phyloP scores from a whole-genome alignment of 2,113 vertebrate genomes.

The Taxidea taxus region DNA sequence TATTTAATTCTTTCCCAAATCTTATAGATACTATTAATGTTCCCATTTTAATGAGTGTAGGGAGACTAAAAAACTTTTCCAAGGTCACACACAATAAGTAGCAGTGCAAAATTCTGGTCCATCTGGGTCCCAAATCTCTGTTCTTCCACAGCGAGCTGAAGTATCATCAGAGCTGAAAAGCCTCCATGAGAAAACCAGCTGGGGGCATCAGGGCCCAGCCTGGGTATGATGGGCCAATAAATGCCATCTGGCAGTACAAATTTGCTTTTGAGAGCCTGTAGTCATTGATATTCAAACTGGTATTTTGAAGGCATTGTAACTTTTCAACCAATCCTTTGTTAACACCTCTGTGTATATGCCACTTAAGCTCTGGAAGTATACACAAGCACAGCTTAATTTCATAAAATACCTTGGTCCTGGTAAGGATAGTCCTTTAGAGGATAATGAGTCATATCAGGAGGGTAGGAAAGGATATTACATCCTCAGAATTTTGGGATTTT shows the following conservation, averaged over 20 bases:
- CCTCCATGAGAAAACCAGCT: background rate
- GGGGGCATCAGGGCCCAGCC: background rate
- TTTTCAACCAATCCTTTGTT: background rate
- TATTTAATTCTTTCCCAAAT: background rate
- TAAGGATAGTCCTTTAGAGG: background rate
- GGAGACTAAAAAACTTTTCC: background rate
- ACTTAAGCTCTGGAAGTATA: background rate
- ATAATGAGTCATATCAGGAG: background rate
- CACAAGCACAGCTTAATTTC: background rate
- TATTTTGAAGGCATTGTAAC: background rate
- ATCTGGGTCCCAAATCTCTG: background rate
- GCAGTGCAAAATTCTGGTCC: background rate
- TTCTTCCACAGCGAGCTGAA: background rate
- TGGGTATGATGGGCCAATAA: background rate
- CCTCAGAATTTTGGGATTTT: background rate
- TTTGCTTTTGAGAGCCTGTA: background rate
- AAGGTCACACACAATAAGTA: background rate
- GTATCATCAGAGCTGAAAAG: background rate
- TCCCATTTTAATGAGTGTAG: background rate
- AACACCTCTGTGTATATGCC: background rate
- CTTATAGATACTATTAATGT: background rate
- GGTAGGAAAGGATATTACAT: background rate
- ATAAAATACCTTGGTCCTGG: background rate
- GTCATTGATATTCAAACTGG: background rate
- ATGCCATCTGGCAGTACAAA: background rate